Evolutionary conservation across 2,797 vertebrate species (phyloP), one percentile per base, ranked within the genome.

Genomic region (Danio jaintianensis): DNA sequence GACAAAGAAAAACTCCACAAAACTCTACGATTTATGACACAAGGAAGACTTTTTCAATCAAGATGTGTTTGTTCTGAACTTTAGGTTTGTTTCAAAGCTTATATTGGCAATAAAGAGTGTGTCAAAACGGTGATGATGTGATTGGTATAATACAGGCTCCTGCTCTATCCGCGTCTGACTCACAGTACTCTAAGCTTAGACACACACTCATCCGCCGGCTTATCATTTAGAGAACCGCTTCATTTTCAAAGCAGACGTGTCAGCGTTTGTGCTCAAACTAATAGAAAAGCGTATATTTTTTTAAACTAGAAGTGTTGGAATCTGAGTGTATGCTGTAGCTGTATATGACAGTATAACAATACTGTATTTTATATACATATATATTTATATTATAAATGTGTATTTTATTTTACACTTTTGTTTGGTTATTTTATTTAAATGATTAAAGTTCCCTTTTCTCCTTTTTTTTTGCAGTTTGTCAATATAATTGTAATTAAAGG

Each of bases 171-270:
- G 11, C 5, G 22, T 67, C 42, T 78, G 75, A 77, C 63, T 77
- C 63, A 58, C 42, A 67, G 63, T 22, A 45, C 75, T 77, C 63
- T 3, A 42, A 38, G 22, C 16, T 11, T 15, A 78, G 50, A 58
- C 58, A 38, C 22, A 15, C 63, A 68, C 38, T 64, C 63, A 78
- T 40, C 22, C 15, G 5, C 22, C 15, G 15, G 15, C 63, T 58
- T 48, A 47, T 77, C 77, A 68, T 58, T 77, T 77, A 68, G 52
- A 77, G 42, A 8, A 56, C 20, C 2, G 12, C 42, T 56, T 77
- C 75, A 45, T 56, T 77, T 67, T 77, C 75, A 77, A 77, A 77
- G 75, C 62, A 77, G 50, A 76, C 1, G 7, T 67, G 22, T 58
- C 52, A 77, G 29, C 10, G 18, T 43, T 64, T 76, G 61, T 55